Conservation (phyloP, 2,888 invertebrate genomes). For the Troides aeacus region DNA sequence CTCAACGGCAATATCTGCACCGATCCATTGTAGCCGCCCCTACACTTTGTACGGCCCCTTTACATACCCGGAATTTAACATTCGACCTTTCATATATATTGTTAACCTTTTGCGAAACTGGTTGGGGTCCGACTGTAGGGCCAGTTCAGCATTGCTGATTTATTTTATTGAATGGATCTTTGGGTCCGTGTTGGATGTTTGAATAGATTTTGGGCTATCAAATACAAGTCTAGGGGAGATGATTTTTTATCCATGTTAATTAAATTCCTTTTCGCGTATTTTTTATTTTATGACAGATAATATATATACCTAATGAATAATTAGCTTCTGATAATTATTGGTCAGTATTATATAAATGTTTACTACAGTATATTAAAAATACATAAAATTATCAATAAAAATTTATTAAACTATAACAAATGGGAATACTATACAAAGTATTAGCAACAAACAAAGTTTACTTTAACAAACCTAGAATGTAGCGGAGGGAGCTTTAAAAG, state of each 20-base stretch:
- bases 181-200: slow-evolving; percentile 22
- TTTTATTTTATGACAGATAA: not conserved
- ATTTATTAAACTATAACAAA: not conserved
- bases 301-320: not conserved
- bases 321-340: not conserved
- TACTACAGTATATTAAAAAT: not conserved
- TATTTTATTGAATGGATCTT: slow-evolving; percentile 29
- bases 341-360: not conserved
- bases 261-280: not conserved
- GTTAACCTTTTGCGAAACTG: slow-evolving; percentile 53
- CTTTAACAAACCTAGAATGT: not conserved
- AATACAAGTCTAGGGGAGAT: slow-evolving; percentile 9
- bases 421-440: not conserved
- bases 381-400: not conserved
- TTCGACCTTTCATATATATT: slow-evolving; percentile 51
- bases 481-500: not conserved
- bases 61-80: slow-evolving; percentile 50
- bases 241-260: slow-evolving; percentile 10
- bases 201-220: slow-evolving; percentile 18
- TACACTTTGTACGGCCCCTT: slow-evolving; percentile 41
- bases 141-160: slow-evolving; percentile 30
- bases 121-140: slow-evolving; percentile 40
- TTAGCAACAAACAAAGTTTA: not conserved
- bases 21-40: slow-evolving; percentile 35
- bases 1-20: slow-evolving; percentile 27